Percentiles rank a stretch among this genome's conserved stretches.
Conservation (phyloP, 37 sponge, comb jelly and placozoan genomes). For the Spongilla lacustris region DNA sequence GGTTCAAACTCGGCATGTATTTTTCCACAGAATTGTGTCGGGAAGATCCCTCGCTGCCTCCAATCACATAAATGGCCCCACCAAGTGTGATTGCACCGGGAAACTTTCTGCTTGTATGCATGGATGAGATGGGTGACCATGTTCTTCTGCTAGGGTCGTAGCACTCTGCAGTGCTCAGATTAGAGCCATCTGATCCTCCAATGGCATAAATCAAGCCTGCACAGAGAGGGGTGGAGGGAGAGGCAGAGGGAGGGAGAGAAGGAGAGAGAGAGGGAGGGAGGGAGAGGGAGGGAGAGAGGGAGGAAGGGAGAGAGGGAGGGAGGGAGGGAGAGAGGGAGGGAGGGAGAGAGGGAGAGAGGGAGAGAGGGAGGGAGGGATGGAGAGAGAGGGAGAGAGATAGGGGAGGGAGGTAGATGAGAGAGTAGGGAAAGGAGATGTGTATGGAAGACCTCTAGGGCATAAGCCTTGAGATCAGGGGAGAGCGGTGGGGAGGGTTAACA, state of each 20-base stretch:
- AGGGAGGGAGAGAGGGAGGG: not conserved
- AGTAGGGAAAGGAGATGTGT: no score
- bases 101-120: slow-evolving; percentile 51
- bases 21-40: slow-evolving; percentile 50
- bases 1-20: slow-evolving; percentile 51
- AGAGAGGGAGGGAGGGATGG: not conserved
- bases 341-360: not conserved
- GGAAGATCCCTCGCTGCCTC: slow-evolving; percentile 41
- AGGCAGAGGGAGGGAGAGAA: not conserved
- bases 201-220: slow-evolving; percentile 65
- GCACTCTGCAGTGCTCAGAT: slow-evolving; percentile 69
- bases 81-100: slow-evolving; percentile 48
- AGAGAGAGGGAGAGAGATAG: no score
- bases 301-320: not conserved
- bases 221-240: not conserved
- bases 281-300: not conserved
- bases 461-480: no score
- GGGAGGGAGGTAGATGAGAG: no score
- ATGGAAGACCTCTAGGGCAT: no score
- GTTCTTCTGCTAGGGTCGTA: slow-evolving; percentile 38
- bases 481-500: not conserved
- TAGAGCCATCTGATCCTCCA: slow-evolving; percentile 61
- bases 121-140: slow-evolving; percentile 53
- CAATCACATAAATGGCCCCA: slow-evolving; percentile 46
- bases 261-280: not conserved